Percentiles rank a stretch among this genome's conserved stretches.
Evolutionary conservation across 2,888 invertebrate species (phyloP).

Genomic region (Lepidonotus clava): DNA sequence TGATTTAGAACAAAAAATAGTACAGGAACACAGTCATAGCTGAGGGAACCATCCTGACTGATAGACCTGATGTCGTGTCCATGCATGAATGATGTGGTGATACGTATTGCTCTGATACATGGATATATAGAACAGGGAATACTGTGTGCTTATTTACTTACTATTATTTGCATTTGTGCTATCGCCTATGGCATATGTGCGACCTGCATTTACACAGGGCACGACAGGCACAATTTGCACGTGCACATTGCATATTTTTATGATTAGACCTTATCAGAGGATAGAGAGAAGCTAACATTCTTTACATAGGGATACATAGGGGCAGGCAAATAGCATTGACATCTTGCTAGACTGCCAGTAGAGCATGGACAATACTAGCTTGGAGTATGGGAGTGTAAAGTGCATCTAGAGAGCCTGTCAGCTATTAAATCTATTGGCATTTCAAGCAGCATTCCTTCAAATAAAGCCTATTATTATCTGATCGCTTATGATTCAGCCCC

Average conservation of each 20-base stretch:
- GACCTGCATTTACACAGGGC: too few relatives aligned
- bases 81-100: too few relatives aligned
- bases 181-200: too few relatives aligned
- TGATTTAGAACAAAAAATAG: too few relatives aligned
- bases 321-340: background rate
- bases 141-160: too few relatives aligned
- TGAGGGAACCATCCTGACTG: too few relatives aligned
- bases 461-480: background rate
- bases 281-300: background rate
- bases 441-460: conserved; percentile 16
- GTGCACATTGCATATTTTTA: background rate
- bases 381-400: background rate
- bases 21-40: too few relatives aligned
- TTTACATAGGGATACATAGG: background rate
- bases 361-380: background rate
- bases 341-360: background rate
- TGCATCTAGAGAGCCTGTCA: background rate
- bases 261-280: background rate
- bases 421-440: background rate
- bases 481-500: background rate
- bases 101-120: too few relatives aligned
- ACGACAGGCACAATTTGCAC: too few relatives aligned
- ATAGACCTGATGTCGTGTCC: too few relatives aligned
- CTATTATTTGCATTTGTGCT: too few relatives aligned
- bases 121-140: too few relatives aligned